phyloP scores from a whole-genome alignment of 2,797 vertebrate genomes.

The Bradypus variegatus region DNA sequence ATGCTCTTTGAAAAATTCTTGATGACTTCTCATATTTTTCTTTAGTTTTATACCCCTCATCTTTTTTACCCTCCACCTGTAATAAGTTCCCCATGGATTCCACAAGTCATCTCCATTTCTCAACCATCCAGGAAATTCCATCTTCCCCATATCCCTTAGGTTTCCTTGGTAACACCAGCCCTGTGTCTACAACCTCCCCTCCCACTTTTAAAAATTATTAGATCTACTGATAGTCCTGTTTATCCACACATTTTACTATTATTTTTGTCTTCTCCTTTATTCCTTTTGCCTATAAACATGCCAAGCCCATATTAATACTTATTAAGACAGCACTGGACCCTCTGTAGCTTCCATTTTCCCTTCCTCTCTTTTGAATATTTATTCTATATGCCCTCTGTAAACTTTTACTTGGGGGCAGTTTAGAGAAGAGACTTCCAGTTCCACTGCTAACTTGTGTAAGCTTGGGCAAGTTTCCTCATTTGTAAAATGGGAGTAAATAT shows the following conservation, averaged over 20 bases:
- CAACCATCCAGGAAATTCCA: too few species aligned
- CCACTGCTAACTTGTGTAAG: neutral
- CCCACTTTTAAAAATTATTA: rapidly evolving
- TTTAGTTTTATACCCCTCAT: neutral
- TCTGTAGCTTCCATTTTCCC: neutral
- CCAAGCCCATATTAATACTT: neutral
- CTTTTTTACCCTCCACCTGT: neutral
- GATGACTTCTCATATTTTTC: neutral
- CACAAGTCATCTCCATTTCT: neutral
- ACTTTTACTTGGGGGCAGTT: neutral
- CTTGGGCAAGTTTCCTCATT: neutral
- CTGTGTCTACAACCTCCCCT: neutral
- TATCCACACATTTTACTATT: too few species aligned
- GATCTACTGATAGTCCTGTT: neutral
- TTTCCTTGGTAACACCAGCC: neutral
- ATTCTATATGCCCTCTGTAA: neutral
- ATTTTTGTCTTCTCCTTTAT: neutral
- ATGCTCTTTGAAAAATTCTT: neutral
- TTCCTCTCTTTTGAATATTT: neutral
- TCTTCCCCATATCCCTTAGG: rapidly evolving
- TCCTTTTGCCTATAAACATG: neutral
- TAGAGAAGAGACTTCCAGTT: neutral
- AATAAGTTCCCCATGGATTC: neutral
- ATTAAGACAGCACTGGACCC: neutral
- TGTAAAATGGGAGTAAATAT: neutral